Evolutionary conservation across 2,113 vertebrate species (phyloP).

Genomic region (Stercorarius parasiticus): DNA sequence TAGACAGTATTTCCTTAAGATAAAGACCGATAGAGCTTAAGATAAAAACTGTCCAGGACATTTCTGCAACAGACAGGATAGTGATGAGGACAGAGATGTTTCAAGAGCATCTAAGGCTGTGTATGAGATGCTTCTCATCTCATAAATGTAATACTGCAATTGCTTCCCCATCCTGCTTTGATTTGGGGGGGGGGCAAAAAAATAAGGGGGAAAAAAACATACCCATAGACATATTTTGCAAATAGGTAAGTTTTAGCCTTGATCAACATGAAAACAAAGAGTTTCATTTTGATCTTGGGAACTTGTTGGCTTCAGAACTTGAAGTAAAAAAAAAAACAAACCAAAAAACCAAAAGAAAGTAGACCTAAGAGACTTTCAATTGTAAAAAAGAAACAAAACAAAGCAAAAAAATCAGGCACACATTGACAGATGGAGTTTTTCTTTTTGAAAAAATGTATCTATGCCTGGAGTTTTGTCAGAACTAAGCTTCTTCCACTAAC

Average conservation of each 20-base stretch:
- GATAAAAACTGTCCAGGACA: neutral
- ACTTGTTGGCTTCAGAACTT: neutral
- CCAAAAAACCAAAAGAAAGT: too few species aligned
- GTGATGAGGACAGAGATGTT: neutral
- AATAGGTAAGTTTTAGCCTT: neutral
- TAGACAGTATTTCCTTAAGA: neutral
- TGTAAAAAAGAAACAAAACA: neutral
- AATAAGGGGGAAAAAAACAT: neutral
- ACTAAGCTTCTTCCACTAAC: neutral
- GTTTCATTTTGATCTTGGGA: neutral
- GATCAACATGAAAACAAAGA: neutral
- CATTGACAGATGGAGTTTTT: neutral
- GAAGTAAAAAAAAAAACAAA: neutral
- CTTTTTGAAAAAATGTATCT: neutral
- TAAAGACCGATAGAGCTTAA: neutral
- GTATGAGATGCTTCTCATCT: neutral
- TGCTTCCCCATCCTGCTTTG: neutral
- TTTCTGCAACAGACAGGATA: neutral
- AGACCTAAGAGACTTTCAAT: neutral
- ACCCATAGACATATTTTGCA: neutral
- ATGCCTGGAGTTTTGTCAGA: neutral
- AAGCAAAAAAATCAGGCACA: neutral
- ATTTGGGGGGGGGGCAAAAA: fast-evolving
- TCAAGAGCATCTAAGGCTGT: neutral
- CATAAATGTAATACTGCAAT: neutral